Evolutionary conservation across 23 tunicate species (phyloP).

Genomic region (Halocynthia roretzi): DNA sequence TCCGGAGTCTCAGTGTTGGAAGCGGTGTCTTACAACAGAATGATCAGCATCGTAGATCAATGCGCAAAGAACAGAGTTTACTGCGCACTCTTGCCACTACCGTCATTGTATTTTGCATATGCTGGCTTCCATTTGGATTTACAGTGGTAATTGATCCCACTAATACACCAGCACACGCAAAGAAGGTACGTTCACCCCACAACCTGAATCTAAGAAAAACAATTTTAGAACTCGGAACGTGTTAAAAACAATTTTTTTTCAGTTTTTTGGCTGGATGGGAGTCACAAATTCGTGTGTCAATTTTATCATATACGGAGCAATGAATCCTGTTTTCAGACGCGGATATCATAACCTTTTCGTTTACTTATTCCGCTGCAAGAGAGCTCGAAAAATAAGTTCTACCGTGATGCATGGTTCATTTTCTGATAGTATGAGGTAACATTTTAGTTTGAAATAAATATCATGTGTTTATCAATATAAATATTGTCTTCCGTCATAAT

Average conservation of each 20-base stretch:
- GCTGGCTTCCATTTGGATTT: conserved; percentile 86
- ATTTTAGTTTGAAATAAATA: neutral
- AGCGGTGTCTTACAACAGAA: conserved; percentile 32
- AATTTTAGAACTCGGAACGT: neutral
- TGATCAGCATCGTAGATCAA: conserved; percentile 51
- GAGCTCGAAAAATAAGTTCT: conserved; percentile 13
- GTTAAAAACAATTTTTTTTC: neutral
- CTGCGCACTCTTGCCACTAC: conserved; percentile 66
- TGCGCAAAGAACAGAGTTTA: conserved; percentile 53
- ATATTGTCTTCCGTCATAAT: neutral
- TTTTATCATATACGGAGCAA: conserved; percentile 80
- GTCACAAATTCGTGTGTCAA: conserved; percentile 71
- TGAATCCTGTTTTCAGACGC: conserved; percentile 84
- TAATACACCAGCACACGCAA: conserved; percentile 16
- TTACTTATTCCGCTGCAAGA: conserved; percentile 49
- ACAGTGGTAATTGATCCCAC: conserved; percentile 34
- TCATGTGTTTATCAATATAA: neutral
- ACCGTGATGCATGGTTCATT: conserved; percentile 22
- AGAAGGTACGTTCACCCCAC: conserved; percentile 27
- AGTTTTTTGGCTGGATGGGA: conserved; percentile 80
- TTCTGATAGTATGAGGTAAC: conserved; percentile 17
- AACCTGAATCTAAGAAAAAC: neutral
- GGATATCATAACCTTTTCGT: conserved; percentile 60
- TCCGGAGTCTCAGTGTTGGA: conserved; percentile 50
- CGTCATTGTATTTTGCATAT: conserved; percentile 58